Percentiles rank a stretch among this genome's conserved stretches.
These are phyloP conservation scores for Isoperla grammatica DNA, from an alignment of 2,888 invertebrate genomes.

Conservation along the genomic window DNA sequence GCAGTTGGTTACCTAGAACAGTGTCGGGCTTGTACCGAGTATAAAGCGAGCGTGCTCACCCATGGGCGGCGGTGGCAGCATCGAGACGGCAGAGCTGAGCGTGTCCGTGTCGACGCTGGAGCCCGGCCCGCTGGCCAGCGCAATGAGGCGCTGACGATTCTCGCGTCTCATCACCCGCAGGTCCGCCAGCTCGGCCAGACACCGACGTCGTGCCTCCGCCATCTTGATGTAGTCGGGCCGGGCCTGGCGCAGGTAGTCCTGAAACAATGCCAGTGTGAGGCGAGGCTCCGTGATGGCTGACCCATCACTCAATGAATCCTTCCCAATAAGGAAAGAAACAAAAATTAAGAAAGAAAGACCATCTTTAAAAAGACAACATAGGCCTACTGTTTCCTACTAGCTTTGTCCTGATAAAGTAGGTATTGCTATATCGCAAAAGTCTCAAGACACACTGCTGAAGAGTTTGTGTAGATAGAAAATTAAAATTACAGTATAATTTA, in stretches of 20 bases:
- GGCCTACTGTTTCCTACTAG: no score
- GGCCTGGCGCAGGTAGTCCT: slow-evolving; percentile 65
- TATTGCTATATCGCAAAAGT: no score
- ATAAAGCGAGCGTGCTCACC: slow-evolving; percentile 39
- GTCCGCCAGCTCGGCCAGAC: slow-evolving; percentile 46
- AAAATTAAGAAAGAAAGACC: no score
- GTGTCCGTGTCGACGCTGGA: background rate
- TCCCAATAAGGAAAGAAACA: no score
- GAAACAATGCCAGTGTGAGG: slow-evolving; percentile 45
- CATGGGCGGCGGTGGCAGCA: slow-evolving; percentile 42
- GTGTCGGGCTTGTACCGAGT: no score
- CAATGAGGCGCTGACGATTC: slow-evolving; percentile 44
- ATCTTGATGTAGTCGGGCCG: slow-evolving; percentile 63
- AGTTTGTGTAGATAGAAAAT: no score
- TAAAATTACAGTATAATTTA: no score
- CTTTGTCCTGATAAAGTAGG: no score
- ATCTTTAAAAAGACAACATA: no score
- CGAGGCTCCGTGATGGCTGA: slow-evolving; percentile 45
- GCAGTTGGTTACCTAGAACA: no score
- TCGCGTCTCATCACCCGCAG: slow-evolving; percentile 45
- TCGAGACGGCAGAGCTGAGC: background rate
- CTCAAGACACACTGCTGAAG: no score
- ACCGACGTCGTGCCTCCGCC: slow-evolving; percentile 50
- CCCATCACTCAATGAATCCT: no score
- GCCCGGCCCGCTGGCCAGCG: slow-evolving; percentile 38